Evolutionary conservation across 2,888 invertebrate species (phyloP).

Genomic region (Agriopis leucophaearia): DNA sequence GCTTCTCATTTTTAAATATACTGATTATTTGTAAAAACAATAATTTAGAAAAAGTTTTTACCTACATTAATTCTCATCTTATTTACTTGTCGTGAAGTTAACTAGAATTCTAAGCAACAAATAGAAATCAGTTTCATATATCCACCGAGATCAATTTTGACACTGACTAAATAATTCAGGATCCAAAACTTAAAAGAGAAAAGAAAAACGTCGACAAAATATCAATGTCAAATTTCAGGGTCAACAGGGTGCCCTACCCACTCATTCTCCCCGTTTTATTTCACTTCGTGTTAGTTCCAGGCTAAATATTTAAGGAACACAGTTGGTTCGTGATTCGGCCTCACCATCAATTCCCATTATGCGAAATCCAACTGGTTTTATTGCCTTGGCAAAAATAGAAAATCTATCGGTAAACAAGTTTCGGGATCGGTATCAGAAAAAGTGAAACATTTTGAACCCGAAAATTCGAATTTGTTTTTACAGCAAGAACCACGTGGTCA

Average conservation of each 20-base stretch:
- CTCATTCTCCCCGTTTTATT: conserved; percentile 28
- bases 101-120: no score
- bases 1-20: no score
- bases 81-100: no score
- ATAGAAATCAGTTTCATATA: no score
- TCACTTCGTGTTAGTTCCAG: conserved; percentile 35
- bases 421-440: conserved; percentile 32
- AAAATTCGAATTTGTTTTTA: conserved; percentile 10
- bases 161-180: not conserved
- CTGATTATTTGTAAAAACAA: no score
- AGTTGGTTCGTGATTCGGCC: conserved; percentile 41
- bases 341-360: conserved; percentile 46
- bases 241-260: conserved; percentile 18
- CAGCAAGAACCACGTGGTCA: not conserved
- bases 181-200: not conserved
- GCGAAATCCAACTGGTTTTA: conserved; percentile 43
- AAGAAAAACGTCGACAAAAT: conserved; percentile 2
- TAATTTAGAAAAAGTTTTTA: no score
- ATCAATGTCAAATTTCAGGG: conserved; percentile 22
- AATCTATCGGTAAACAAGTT: conserved; percentile 37
- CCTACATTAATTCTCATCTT: no score
- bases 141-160: no score
- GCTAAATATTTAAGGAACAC: conserved; percentile 42
- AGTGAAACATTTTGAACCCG: conserved; percentile 18
- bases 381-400: conserved; percentile 41